Evolutionary conservation across 1,140 invertebrate genomes (phyloP).

Genomic region (Drosophila tani): DNA sequence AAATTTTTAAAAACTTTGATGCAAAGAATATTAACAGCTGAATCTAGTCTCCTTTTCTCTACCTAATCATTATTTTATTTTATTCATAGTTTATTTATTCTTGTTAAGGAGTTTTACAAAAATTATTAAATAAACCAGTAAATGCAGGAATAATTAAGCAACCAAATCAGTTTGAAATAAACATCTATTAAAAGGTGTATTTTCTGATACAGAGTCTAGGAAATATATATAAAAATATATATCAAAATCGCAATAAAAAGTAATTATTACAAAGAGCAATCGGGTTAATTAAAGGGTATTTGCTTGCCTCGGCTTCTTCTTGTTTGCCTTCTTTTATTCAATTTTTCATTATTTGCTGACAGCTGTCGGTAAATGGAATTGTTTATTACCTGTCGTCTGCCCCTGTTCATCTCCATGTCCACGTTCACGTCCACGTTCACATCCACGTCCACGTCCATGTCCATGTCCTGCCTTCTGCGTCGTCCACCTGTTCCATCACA

Average conservation of each 20-base stretch:
- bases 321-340: slow-evolving; percentile 48
- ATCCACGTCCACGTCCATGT: slow-evolving; percentile 24
- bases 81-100: no score
- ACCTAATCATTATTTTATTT: no score
- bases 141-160: no score
- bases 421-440: neutral
- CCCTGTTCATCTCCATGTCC: slow-evolving; percentile 30
- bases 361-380: slow-evolving; percentile 83
- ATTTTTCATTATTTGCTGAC: slow-evolving; percentile 82
- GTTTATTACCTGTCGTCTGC: slow-evolving; percentile 73
- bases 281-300: neutral
- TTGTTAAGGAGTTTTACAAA: no score
- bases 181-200: no score
- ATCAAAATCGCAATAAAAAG: no score
- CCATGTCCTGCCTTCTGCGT: slow-evolving; percentile 21
- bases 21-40: no score
- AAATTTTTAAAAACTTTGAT: no score
- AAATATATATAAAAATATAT: neutral
- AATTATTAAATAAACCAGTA: no score
- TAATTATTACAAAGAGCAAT: no score
- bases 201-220: neutral
- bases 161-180: no score
- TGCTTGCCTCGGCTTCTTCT: neutral
- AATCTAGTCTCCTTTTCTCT: no score
- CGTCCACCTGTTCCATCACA: slow-evolving; percentile 18